These are phyloP conservation scores for Xestia c-nigrum DNA, from an alignment of 2,888 invertebrate species.

Conservation along the genomic window DNA sequence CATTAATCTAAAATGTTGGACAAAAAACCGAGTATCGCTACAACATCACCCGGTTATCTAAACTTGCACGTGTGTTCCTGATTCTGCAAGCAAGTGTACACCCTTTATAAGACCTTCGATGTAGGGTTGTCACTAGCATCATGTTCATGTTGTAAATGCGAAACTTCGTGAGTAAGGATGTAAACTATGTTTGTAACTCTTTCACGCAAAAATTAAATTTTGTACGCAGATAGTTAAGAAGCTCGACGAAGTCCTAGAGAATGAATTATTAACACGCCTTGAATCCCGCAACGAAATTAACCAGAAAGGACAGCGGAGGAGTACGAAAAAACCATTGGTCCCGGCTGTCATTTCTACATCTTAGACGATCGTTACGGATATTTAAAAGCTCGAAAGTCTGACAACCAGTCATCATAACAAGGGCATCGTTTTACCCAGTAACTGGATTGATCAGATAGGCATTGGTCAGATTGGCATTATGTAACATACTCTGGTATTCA, in stretches of 20 bases:
- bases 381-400: neutral
- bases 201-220: too few relatives aligned
- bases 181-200: too few relatives aligned
- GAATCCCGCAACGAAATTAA: too few relatives aligned
- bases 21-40: constrained; percentile 1
- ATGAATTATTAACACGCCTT: too few relatives aligned
- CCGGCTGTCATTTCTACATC: too few relatives aligned
- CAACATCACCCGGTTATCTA: constrained; percentile 12
- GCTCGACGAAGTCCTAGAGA: too few relatives aligned
- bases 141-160: too few relatives aligned
- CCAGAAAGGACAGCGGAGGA: too few relatives aligned
- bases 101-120: neutral
- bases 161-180: too few relatives aligned
- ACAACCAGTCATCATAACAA: neutral
- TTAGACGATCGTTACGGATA: neutral
- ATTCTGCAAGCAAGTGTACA: constrained; percentile 32
- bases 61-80: constrained; percentile 16
- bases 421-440: neutral
- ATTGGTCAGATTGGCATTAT: too few relatives aligned
- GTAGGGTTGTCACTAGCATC: constrained; percentile 7
- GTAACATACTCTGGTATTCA: neutral
- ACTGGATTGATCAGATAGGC: neutral
- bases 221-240: too few relatives aligned
- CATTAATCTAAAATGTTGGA: neutral
- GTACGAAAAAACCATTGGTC: too few relatives aligned